Evolutionary conservation across 2,797 vertebrate genomes (phyloP).

Genomic region (Xenopus petersii): DNA sequence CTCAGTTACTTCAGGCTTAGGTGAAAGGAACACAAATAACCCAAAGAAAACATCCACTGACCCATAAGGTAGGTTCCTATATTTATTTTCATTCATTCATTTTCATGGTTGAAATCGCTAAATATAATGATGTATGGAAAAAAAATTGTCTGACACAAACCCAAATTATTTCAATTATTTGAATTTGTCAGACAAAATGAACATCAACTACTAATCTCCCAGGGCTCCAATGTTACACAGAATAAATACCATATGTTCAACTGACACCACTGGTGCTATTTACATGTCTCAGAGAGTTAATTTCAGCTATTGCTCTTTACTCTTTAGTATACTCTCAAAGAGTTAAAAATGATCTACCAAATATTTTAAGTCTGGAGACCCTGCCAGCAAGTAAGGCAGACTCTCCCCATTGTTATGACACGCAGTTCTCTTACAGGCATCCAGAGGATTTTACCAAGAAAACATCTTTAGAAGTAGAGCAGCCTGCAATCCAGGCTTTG

Average conservation of each 20-base stretch:
- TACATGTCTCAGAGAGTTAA: no score
- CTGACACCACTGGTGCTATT: no score
- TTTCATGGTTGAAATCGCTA: no score
- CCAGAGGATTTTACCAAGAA: constrained; percentile 63
- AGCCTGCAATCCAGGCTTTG: constrained; percentile 14
- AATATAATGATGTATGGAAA: no score
- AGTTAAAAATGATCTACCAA: constrained; percentile 35
- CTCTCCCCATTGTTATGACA: constrained; percentile 86
- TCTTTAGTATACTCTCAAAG: constrained; percentile 1
- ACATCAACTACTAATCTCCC: not conserved
- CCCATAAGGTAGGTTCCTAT: constrained; percentile 60
- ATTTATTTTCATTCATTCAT: not conserved
- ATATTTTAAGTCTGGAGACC: constrained; percentile 47
- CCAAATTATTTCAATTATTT: not conserved
- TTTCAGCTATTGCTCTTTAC: no score
- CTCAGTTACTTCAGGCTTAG: constrained; percentile 50
- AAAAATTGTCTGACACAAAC: not conserved
- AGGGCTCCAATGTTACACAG: no score
- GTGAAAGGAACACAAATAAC: constrained; percentile 47
- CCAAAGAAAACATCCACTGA: constrained; percentile 52
- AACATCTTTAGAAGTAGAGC: constrained; percentile 48
- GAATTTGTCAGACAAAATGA: constrained; percentile 2
- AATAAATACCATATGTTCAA: no score
- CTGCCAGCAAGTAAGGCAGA: constrained; percentile 79
- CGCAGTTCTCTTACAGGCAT: constrained; percentile 74